A percentile compares a stretch with the other conserved stretches of the same genome.
Conservation (phyloP, 2,888 invertebrate genomes). For the Amiota communis region DNA sequence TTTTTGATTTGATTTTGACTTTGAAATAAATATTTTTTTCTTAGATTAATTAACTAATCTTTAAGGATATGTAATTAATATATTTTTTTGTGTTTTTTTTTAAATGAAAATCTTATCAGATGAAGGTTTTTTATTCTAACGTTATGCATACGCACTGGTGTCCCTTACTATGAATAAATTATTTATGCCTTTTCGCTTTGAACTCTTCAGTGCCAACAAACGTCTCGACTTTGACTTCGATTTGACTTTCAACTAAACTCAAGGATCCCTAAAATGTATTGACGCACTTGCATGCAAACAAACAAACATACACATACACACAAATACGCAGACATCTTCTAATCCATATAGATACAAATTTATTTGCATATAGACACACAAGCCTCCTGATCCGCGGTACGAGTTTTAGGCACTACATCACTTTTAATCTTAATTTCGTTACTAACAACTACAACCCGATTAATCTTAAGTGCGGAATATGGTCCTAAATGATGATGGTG, state of each 20-base stretch:
- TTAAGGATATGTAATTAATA: conserved; percentile 15
- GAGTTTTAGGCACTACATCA: conserved; percentile 65
- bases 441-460: conserved; percentile 34
- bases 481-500: background rate
- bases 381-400: conserved; percentile 37
- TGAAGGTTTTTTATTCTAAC: background rate
- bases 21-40: too few relatives aligned
- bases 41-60: too few relatives aligned
- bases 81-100: background rate
- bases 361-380: too few relatives aligned
- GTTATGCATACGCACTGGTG: conserved; percentile 6
- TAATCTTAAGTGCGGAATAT: background rate
- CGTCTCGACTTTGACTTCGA: conserved; percentile 16
- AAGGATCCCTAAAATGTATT: conserved; percentile 13
- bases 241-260: conserved; percentile 11
- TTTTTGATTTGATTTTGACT: too few relatives aligned
- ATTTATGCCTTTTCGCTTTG: conserved; percentile 8
- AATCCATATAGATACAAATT: conserved; percentile 57
- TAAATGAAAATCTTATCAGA: background rate
- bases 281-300: background rate
- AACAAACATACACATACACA: background rate
- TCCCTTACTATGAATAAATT: background rate
- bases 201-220: conserved; percentile 40
- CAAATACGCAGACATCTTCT: conserved; percentile 18
- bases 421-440: conserved; percentile 47